Conservation (phyloP, 2,113 vertebrate genomes). For the Sinocyclocheilus anophthalmus region DNA sequence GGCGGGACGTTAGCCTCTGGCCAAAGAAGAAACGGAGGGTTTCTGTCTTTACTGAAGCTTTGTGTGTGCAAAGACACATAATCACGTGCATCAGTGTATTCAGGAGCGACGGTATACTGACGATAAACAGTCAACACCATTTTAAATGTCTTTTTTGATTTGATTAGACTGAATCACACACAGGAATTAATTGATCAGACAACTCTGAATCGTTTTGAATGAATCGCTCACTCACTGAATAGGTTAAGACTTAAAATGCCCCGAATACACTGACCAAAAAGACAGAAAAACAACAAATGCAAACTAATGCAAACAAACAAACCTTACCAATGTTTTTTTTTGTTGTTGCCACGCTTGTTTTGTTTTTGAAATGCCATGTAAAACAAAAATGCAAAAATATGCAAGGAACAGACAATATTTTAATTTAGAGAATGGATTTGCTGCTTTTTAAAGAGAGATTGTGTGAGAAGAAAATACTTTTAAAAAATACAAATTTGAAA, state of each 20-base stretch:
- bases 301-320: too few relatives aligned
- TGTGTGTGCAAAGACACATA: conserved; percentile 44
- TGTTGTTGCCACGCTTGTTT: too few relatives aligned
- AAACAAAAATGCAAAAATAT: too few relatives aligned
- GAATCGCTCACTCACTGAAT: not conserved
- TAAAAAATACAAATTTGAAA: too few relatives aligned
- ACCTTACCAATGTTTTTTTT: too few relatives aligned
- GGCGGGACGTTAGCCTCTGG: conserved; percentile 66
- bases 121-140: not conserved
- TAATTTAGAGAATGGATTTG: too few relatives aligned
- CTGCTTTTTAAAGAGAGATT: too few relatives aligned
- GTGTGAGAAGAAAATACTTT: too few relatives aligned
- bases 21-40: conserved; percentile 66
- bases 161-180: not conserved
- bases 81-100: conserved; percentile 7
- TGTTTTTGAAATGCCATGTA: too few relatives aligned
- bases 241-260: not conserved
- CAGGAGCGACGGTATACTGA: not conserved
- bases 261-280: not conserved
- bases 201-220: not conserved
- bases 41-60: conserved; percentile 67
- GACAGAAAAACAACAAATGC: not conserved
- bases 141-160: not conserved
- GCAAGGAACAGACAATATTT: too few relatives aligned
- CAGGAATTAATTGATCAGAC: not conserved